Percentiles rank a stretch among this genome's conserved stretches.
phyloP scores from a whole-genome alignment of 35 echinoderm and acorn worm genomes.

The Apostichopus parvimensis region DNA sequence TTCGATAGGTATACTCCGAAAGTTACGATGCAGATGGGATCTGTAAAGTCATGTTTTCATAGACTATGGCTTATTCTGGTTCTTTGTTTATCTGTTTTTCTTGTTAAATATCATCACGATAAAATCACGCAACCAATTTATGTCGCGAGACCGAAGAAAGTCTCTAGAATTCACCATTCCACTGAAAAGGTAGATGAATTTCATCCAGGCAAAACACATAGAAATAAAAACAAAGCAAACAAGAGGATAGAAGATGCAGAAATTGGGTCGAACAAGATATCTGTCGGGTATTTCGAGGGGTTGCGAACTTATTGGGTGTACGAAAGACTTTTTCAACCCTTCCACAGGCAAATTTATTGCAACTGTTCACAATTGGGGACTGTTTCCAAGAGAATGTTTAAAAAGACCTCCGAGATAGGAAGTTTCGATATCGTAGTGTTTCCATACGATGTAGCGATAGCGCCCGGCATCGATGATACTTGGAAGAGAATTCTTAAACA shows the following conservation, averaged over 20 bases:
- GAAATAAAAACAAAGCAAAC: background rate
- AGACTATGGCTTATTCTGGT: background rate
- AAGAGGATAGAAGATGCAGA: background rate
- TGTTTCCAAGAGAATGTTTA: slow-evolving; percentile 34
- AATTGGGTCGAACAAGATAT: background rate
- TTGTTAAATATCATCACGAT: background rate
- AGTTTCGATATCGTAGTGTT: slow-evolving; percentile 40
- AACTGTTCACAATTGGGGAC: background rate
- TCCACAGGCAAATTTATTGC: background rate
- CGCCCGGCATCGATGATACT: background rate
- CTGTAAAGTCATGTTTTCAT: background rate
- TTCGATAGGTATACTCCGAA: too few species aligned
- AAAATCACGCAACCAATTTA: background rate
- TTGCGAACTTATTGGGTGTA: slow-evolving; percentile 25
- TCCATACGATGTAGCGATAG: slow-evolving; percentile 11
- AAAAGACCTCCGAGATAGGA: slow-evolving; percentile 16
- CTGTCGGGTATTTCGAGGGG: slow-evolving; percentile 32
- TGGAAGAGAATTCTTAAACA: slow-evolving; percentile 40
- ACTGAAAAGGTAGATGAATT: background rate
- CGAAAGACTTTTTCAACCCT: slow-evolving; percentile 4
- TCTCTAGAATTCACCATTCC: background rate
- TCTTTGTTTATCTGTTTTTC: background rate
- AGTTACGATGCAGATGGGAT: background rate
- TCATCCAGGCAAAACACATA: background rate
- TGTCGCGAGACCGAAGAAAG: background rate